Conservation (phyloP, 2,888 invertebrate species). For the Deilephila elpenor region DNA sequence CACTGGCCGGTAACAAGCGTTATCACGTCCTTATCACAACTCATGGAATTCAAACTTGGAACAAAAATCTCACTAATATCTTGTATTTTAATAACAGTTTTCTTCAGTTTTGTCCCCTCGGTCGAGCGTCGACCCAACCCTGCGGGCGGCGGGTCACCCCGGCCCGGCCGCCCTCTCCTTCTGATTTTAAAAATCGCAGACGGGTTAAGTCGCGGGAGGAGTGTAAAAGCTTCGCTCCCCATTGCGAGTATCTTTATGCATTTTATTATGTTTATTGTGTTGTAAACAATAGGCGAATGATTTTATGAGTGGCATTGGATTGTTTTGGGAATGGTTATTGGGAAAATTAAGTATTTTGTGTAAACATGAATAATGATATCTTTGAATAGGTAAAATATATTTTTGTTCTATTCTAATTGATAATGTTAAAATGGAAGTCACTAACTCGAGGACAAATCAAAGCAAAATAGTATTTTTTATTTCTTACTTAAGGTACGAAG, state of each 20-base stretch:
- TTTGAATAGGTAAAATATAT: neutral
- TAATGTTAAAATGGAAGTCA: no score
- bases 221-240: conserved; percentile 51
- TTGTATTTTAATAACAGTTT: conserved; percentile 79
- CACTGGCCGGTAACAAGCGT: neutral
- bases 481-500: no score
- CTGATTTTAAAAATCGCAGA: conserved; percentile 80
- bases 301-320: conserved; percentile 31
- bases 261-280: conserved; percentile 40
- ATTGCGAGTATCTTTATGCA: conserved; percentile 49
- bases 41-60: conserved; percentile 44
- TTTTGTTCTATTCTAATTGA: neutral
- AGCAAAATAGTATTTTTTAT: no score
- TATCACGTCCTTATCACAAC: conserved; percentile 33
- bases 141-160: conserved; percentile 46
- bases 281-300: conserved; percentile 36
- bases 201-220: conserved; percentile 70
- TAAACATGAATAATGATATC: neutral
- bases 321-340: neutral
- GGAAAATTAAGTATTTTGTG: neutral
- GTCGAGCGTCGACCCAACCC: conserved; percentile 58
- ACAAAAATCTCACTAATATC: conserved; percentile 71
- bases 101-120: conserved; percentile 68
- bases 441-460: no score
- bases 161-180: conserved; percentile 57